Base-by-base conservation (phyloP, 2,797 vertebrate genomes). In the Pseudocheirus occidentalis region DNA sequence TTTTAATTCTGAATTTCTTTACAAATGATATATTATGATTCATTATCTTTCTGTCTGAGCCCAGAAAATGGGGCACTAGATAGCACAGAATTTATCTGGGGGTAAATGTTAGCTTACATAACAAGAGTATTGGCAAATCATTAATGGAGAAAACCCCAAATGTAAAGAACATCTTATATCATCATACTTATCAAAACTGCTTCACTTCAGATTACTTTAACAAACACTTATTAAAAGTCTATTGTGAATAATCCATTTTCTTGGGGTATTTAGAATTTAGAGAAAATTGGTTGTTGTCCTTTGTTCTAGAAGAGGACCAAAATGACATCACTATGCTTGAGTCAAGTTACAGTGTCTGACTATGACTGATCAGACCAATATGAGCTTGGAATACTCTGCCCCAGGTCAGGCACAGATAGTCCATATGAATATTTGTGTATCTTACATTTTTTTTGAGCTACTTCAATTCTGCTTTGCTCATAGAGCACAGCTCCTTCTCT, bases 1-100 rank as follows among this genome's bases (percentile, higher is more conserved):
- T 96, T 97, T 92, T 94, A 56, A 94, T 96, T 96, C 29, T 95
- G 55, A n/a, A 93, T 46, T 94, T 96, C 94, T 66, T 81, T 81
- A 5, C 34, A 95, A 91, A 94, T 95, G 40, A 1, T 93, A 40
- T 55, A 16, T 40, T 81, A 46, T 81, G 54, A 55, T 93, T 40
- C 16, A 73, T 53, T 81, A 28, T 90, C 46, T 96, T 95, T 97
- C 55, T 94, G 91, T 93, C 94, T 97, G 46, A n/a, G 10, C 96
- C 92, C 66, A 95, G 94, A 95, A 92, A 0, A 90, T 90, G 28
- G 93, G 95, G 10, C 92, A 93, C 28, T 55, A 95, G n/a, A 94
- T 81, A 91, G 55, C 27, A 92, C 21, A 95, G 87, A 55, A 89
- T 89, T 57, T 94, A 95, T 54, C 24, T 40, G 96, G 24, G 53